A percentile compares a stretch with the other conserved stretches of the same genome.
phyloP scores from a whole-genome alignment of 2,888 invertebrate species.

The Eumacrocentrus americanus region DNA sequence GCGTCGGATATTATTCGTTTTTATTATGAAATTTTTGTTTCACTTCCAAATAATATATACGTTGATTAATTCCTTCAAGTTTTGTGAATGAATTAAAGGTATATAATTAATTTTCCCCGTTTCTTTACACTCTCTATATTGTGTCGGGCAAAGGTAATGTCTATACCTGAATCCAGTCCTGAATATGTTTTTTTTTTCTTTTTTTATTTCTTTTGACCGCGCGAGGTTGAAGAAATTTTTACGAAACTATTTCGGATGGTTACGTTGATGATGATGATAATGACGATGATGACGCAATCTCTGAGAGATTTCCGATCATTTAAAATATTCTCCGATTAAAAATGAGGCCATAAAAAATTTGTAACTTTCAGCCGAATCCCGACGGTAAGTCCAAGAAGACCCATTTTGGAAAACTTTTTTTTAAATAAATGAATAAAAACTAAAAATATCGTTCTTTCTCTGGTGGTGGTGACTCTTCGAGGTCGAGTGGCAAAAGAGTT shows the following conservation, averaged over 20 bases:
- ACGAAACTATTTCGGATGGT: background rate
- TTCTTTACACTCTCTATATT: background rate
- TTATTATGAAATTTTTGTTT: background rate
- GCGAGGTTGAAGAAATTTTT: background rate
- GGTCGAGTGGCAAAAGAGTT: constrained; percentile 23
- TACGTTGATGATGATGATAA: background rate
- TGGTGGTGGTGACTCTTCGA: constrained; percentile 20
- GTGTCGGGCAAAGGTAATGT: background rate
- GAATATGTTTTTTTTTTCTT: background rate
- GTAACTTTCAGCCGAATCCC: no score
- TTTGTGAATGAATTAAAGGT: background rate
- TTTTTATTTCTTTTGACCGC: background rate
- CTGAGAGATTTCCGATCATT: background rate
- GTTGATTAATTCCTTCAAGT: background rate
- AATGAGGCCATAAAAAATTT: no score
- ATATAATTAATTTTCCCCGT: background rate
- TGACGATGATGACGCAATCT: constrained; percentile 1
- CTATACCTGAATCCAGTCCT: background rate
- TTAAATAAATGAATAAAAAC: background rate
- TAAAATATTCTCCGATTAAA: background rate
- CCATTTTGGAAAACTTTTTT: no score
- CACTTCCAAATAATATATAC: background rate
- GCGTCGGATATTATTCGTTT: background rate
- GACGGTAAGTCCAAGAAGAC: no score
- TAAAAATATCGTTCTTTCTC: background rate